Base-by-base conservation (phyloP, 2,797 vertebrate species). In the Macropodus opercularis region DNA sequence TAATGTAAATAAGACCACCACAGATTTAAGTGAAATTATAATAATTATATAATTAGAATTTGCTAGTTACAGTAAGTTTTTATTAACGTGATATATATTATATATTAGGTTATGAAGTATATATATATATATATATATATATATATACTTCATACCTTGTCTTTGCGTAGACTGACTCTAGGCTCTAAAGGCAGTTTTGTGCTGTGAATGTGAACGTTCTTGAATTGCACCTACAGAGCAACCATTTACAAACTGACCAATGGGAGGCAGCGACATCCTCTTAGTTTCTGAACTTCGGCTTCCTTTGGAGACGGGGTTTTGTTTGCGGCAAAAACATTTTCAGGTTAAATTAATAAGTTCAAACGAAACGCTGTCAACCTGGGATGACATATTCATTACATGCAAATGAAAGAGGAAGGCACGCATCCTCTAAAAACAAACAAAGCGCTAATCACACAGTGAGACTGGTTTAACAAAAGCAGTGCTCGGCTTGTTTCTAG, bases 351-450 rank as follows among this genome's bases (percentile, higher is more conserved):
- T 32, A 12, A 10, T 13, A 3, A 54, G 42, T 63, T 70, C 15
- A 61, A 60, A 61, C 43, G 4, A 44, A 70, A 50, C 59, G 50
- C 39, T 54, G 32, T 39, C 41, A 62, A 8, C 5, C 31, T 23
- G 6, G 27, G 15, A 36, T 13, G 6, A 22, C 14, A 10, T 26
- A 6, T 17, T 3, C 29, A 21, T 35, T 59, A 36, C 9, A 58
- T 63, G 24, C 36, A 53, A 56, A 70, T 60, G 0, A 50, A 51
- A 54, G 5, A 8, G 3, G 7, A 6, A 5, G 8, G 42, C 24
- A 42, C 12, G 32, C 27, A 12, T 8, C 44, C 35, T 46, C 8
- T 22, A 44, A 54, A 2, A 43, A 67, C 43, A 36, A 9, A 49
- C 13, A 22, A 22, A 17, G 10, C 24, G 24, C 31, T 52, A 18